phyloP scores from a whole-genome alignment of 2,888 invertebrate species.

The Geotrupes spiniger region DNA sequence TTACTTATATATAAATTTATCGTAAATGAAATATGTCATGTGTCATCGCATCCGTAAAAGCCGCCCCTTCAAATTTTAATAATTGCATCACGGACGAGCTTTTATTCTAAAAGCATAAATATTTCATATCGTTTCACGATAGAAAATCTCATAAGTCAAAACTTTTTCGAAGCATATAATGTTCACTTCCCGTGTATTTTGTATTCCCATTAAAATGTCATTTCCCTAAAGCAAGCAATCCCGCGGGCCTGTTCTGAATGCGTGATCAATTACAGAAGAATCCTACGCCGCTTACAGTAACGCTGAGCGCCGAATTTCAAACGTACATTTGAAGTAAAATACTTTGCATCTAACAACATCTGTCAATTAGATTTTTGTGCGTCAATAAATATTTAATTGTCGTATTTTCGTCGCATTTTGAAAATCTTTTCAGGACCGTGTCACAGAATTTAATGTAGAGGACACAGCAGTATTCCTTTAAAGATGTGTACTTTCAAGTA shows the following conservation, averaged over 20 bases:
- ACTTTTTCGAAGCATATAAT: conserved; percentile 20
- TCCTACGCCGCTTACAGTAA: conserved; percentile 35
- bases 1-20: too few relatives aligned
- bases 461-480: too few relatives aligned
- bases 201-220: conserved; percentile 38
- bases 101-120: conserved; percentile 9
- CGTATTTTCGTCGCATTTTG: too few relatives aligned
- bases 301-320: conserved; percentile 35
- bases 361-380: too few relatives aligned
- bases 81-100: background rate
- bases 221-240: conserved; percentile 38
- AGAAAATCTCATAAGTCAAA: conserved; percentile 17
- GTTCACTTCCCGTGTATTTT: conserved; percentile 24
- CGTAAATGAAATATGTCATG: too few relatives aligned
- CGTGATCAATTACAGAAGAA: conserved; percentile 39
- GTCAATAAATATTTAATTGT: too few relatives aligned
- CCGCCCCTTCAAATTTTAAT: background rate
- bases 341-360: too few relatives aligned
- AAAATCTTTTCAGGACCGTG: too few relatives aligned
- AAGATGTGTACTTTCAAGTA: too few relatives aligned
- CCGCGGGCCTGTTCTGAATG: conserved; percentile 35
- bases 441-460: too few relatives aligned
- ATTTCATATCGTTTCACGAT: conserved; percentile 14
- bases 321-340: too few relatives aligned
- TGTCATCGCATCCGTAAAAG: too few relatives aligned